These are phyloP conservation scores for Oscheius sp. DNA, from an alignment of 2,888 invertebrate genomes.

Conservation along the genomic window DNA sequence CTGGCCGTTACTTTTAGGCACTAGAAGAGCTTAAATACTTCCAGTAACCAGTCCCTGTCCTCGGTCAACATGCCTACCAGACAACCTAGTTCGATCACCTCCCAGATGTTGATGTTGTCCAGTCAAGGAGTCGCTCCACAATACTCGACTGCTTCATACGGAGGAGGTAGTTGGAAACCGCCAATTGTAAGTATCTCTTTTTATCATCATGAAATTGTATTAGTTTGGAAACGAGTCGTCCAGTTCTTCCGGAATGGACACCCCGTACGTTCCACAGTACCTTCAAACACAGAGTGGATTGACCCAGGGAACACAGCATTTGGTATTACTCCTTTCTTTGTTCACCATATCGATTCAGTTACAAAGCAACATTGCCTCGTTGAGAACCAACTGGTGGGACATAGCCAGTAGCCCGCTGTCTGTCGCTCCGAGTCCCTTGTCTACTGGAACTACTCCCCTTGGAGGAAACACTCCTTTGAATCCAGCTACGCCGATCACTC, in stretches of 20 bases:
- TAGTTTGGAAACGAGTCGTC: constrained; percentile 16
- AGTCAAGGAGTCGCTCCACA: constrained; percentile 45
- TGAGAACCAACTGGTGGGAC: constrained; percentile 30
- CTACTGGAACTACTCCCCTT: constrained; percentile 14
- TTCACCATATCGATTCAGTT: neutral
- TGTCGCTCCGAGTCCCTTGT: constrained; percentile 18
- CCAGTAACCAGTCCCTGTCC: constrained; percentile 20
- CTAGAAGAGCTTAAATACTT: neutral
- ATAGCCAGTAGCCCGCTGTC: constrained; percentile 8
- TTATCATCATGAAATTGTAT: neutral
- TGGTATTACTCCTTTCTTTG: constrained; percentile 3
- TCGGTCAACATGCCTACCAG: constrained; percentile 50
- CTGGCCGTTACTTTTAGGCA: no score
- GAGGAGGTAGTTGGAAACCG: constrained; percentile 35
- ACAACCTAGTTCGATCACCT: constrained; percentile 54
- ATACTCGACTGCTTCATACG: constrained; percentile 48
- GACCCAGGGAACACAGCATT: neutral
- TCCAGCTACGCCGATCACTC: constrained; percentile 31
- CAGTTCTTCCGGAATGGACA: constrained; percentile 29
- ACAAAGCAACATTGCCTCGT: constrained; percentile 20
- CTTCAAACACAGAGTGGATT: constrained; percentile 43
- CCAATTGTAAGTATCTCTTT: constrained; percentile 1
- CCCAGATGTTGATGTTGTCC: constrained; percentile 55
- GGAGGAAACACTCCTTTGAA: constrained; percentile 25
- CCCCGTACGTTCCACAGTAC: constrained; percentile 64